Conservation (phyloP, 2,888 invertebrate species). For the Sericinus montela region DNA sequence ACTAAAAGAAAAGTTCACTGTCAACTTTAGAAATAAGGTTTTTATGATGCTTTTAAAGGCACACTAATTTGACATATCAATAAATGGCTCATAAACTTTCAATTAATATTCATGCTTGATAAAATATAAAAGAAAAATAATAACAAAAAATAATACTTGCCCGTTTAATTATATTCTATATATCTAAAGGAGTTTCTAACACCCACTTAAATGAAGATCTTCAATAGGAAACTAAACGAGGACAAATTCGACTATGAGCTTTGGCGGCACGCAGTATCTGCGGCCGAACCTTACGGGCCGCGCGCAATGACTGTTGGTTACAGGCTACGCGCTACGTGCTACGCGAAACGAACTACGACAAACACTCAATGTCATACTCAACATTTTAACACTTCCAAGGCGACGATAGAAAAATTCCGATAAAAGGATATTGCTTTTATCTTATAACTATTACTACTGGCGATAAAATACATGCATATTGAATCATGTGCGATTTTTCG, state of each 20-base stretch:
- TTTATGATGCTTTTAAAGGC: too few relatives aligned
- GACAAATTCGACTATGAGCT: slow-evolving; percentile 1
- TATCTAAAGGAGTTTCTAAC: slow-evolving; percentile 28
- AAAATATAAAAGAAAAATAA: too few relatives aligned
- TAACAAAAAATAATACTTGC: slow-evolving; percentile 16
- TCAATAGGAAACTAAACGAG: slow-evolving; percentile 21
- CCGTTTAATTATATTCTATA: slow-evolving; percentile 15
- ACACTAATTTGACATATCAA: too few relatives aligned
- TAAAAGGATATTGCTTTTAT: too few relatives aligned
- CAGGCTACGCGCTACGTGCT: slow-evolving; percentile 43
- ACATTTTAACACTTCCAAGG: neutral
- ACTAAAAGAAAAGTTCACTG: too few relatives aligned
- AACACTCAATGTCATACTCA: slow-evolving; percentile 16
- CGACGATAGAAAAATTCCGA: too few relatives aligned
- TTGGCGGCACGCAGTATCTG: slow-evolving; percentile 37
- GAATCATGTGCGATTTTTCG: too few relatives aligned
- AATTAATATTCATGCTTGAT: too few relatives aligned
- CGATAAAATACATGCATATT: too few relatives aligned
- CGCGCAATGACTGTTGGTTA: slow-evolving; percentile 50
- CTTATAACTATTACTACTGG: too few relatives aligned
- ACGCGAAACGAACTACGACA: slow-evolving; percentile 42
- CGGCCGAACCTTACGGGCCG: slow-evolving; percentile 61
- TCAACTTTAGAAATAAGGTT: too few relatives aligned
- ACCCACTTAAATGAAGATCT: slow-evolving; percentile 35
- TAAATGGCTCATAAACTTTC: too few relatives aligned